These are phyloP conservation scores for Schrankia costaestrigalis DNA, from an alignment of 2,888 invertebrate species.

Conservation along the genomic window DNA sequence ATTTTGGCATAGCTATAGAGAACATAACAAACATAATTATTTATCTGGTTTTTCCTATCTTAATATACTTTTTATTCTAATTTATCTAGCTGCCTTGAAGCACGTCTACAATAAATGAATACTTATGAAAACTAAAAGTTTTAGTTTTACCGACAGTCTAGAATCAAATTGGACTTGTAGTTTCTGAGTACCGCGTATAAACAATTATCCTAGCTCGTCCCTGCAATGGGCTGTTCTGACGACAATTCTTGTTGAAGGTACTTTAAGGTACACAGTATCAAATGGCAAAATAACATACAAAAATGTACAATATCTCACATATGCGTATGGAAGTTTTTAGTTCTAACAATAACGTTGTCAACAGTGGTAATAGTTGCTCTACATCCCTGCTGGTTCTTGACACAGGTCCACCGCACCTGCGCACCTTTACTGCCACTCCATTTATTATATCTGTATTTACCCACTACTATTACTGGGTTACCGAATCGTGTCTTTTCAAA, in stretches of 20 bases:
- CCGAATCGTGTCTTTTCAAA: constrained; percentile 53
- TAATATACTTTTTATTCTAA: no score
- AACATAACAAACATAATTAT: no score
- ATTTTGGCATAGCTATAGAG: no score
- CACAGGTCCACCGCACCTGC: constrained; percentile 41
- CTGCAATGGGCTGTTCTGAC: background rate
- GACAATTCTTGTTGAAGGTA: background rate
- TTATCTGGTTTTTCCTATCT: no score
- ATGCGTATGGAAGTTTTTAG: constrained; percentile 38
- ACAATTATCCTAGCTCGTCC: background rate
- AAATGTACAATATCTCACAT: constrained; percentile 1
- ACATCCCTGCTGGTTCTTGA: constrained; percentile 37
- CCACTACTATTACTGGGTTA: constrained; percentile 57
- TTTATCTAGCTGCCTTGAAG: no score
- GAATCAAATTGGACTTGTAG: no score
- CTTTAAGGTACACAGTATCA: background rate
- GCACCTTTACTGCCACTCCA: constrained; percentile 34
- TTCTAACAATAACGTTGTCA: constrained; percentile 35
- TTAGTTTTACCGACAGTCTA: background rate
- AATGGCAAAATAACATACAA: background rate
- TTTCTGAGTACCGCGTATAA: constrained; percentile 2
- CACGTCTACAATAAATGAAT: no score
- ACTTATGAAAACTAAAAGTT: background rate
- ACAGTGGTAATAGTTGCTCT: constrained; percentile 42
- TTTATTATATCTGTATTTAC: constrained; percentile 38